Base-by-base conservation (phyloP, 2,113 vertebrate genomes). In the Tichodroma muraria region DNA sequence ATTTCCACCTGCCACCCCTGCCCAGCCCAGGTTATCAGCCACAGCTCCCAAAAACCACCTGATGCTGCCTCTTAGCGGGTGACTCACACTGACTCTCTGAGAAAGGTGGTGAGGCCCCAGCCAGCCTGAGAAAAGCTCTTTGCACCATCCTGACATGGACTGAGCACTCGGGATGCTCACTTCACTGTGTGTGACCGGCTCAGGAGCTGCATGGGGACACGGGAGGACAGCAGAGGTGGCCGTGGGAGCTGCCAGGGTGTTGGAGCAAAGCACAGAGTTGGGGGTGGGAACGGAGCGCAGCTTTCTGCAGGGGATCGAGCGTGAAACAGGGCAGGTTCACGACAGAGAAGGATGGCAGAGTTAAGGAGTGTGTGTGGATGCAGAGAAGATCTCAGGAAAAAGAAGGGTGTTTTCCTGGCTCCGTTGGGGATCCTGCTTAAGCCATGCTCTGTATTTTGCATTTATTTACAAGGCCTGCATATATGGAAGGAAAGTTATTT, bases 91-190 rank as follows among this genome's bases (percentile, higher is more conserved):
- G 66, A 66, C 77, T 85, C 70, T 38, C 37, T 6, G 4, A 65
- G 77, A 85, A 54, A 69, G 38, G 70, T 4, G 37, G 40, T 4
- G 33, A 88, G 50, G 65, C 57, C 65, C 70, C 60, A 30, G 16
- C 22, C 66, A 45, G 73, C 37, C 77, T 38, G 27, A 47, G 69
- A 69, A 64, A 77, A 82, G 53, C 61, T 28, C 73, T 72, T 13
- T 11, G 33, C 1, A 1, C 57, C 24, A 13, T n/a, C 49, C 20
- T 44, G 25, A 22, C 1, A 2, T 0, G 8, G 47, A 23, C 35
- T 2, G 49, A 88, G 54, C 18, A 1, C 53, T 72, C 0, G 0
- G 60, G 63, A 77, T 49, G 60, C 71, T 65, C 12, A 2, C 27
- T 52, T 23, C 53, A 8, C 42, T 9, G 45, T 2, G 25, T 15